phyloP scores from a whole-genome alignment of 2,797 vertebrate species.

The Gambelia wislizenii region DNA sequence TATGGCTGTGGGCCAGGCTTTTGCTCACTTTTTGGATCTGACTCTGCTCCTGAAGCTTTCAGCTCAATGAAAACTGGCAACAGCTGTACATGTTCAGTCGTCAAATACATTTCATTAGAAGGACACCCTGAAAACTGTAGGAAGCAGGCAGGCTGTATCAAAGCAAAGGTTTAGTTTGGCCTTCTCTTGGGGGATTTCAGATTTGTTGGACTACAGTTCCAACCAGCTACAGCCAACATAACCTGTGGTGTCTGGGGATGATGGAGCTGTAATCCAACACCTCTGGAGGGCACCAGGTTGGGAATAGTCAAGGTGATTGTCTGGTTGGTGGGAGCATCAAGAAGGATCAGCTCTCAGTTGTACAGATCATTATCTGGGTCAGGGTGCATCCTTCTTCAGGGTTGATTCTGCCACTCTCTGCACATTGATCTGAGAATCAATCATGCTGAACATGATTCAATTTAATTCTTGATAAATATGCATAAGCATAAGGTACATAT shows the following conservation, averaged over 20 bases:
- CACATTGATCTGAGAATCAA: not conserved
- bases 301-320: not conserved
- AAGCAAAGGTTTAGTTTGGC: not conserved
- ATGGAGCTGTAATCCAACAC: not conserved
- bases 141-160: not conserved
- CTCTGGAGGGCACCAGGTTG: not conserved
- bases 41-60: conserved; percentile 72
- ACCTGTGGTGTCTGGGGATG: not conserved
- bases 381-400: not conserved
- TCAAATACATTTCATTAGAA: conserved; percentile 41
- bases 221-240: not conserved
- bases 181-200: not conserved
- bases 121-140: conserved; percentile 28
- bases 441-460: not conserved
- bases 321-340: not conserved
- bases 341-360: not conserved
- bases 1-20: conserved; percentile 76
- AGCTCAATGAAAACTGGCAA: conserved; percentile 78
- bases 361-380: not conserved
- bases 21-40: conserved; percentile 44
- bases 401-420: not conserved
- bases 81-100: conserved; percentile 49
- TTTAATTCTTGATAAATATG: not conserved
- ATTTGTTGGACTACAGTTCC: not conserved
- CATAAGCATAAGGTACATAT: not conserved